Evolutionary conservation across 2,888 invertebrate species (phyloP).

Genomic region (Auanema freiburgensis): DNA sequence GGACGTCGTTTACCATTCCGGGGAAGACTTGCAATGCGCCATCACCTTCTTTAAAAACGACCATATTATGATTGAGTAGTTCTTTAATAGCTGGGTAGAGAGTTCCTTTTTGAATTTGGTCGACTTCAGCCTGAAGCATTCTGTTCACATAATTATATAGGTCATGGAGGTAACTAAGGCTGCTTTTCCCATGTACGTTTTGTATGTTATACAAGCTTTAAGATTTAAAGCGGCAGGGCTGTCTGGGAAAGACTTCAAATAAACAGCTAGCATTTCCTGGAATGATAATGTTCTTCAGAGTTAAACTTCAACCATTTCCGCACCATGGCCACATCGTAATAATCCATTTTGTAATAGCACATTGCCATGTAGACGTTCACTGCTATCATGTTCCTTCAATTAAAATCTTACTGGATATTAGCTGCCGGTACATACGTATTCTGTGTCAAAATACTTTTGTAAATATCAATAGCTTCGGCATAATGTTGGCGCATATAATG

Average conservation of each 20-base stretch:
- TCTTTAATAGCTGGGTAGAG: slow-evolving; percentile 80
- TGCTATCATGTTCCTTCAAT: slow-evolving; percentile 81
- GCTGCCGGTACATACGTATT: slow-evolving; percentile 79
- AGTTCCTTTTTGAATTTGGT: slow-evolving; percentile 22
- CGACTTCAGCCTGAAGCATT: slow-evolving; percentile 29
- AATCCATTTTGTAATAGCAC: slow-evolving; percentile 97
- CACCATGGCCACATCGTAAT: slow-evolving; percentile 90
- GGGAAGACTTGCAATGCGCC: slow-evolving; percentile 74
- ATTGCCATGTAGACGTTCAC: slow-evolving; percentile 94
- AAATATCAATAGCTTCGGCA: slow-evolving; percentile 97
- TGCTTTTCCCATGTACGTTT: slow-evolving; percentile 87
- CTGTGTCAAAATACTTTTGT: slow-evolving; percentile 86
- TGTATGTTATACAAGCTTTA: slow-evolving; percentile 81
- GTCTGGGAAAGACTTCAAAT: slow-evolving; percentile 85
- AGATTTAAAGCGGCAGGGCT: slow-evolving; percentile 93
- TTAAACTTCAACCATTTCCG: neutral
- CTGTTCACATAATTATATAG: neutral
- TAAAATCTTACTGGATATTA: neutral
- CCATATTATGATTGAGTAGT: slow-evolving; percentile 86
- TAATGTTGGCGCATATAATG: slow-evolving; percentile 94
- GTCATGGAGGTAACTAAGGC: slow-evolving; percentile 77
- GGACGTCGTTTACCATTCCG: slow-evolving; percentile 87
- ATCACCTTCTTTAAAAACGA: slow-evolving; percentile 63
- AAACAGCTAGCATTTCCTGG: slow-evolving; percentile 72
- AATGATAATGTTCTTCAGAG: neutral